These are phyloP conservation scores for Lysandra bellargus DNA, from an alignment of 2,888 invertebrate genomes.

Conservation along the genomic window DNA sequence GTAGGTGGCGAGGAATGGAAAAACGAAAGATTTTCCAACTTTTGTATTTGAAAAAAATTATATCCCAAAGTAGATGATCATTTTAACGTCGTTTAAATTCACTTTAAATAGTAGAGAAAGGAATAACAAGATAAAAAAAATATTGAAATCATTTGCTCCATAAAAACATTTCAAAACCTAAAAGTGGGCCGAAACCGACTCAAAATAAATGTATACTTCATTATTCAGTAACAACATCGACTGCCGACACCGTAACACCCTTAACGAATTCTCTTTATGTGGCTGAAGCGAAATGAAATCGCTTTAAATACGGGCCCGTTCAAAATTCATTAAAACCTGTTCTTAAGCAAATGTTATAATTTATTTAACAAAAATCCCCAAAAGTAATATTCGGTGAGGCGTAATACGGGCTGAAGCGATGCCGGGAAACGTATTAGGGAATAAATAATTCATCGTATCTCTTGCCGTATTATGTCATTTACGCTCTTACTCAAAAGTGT, in stretches of 20 bases:
- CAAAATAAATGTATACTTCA: not conserved
- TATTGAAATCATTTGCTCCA: not conserved
- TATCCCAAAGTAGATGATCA: not conserved
- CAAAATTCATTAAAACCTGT: slow-evolving; percentile 76
- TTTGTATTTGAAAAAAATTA: not conserved
- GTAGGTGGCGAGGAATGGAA: not conserved
- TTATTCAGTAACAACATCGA: slow-evolving; percentile 47
- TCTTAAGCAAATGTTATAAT: slow-evolving; percentile 76
- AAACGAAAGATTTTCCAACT: not conserved
- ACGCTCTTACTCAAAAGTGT: slow-evolving; percentile 73
- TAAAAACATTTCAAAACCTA: not conserved
- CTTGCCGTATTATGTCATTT: slow-evolving; percentile 78
- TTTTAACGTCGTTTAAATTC: not conserved
- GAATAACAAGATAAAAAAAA: not conserved
- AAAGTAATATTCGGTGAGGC: slow-evolving; percentile 77
- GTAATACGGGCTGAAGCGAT: slow-evolving; percentile 64
- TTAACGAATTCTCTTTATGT: slow-evolving; percentile 65
- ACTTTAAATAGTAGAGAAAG: not conserved
- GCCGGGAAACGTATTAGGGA: slow-evolving; percentile 65
- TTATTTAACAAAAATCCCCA: slow-evolving; percentile 77
- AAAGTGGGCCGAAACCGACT: not conserved
- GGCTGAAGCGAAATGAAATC: slow-evolving; percentile 57
- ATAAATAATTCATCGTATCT: slow-evolving; percentile 80
- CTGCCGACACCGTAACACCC: slow-evolving; percentile 45
- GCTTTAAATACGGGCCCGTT: slow-evolving; percentile 48